Percentiles rank a stretch among this genome's conserved stretches.
Conservation (phyloP, 64 coral and sea anemone species). For the Actinia equina region DNA sequence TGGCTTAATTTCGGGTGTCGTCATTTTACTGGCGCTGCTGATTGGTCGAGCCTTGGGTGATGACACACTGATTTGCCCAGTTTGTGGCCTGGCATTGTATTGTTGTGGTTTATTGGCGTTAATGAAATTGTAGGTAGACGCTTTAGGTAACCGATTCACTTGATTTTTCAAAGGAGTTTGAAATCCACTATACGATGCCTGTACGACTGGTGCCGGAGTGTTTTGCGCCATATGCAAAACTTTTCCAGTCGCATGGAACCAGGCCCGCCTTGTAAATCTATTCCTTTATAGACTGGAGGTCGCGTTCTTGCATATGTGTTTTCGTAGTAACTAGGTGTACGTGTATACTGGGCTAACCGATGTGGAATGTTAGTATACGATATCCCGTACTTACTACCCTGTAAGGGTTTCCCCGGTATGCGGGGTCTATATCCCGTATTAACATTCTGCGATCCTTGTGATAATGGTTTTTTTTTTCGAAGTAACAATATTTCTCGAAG, state of each 20-base stretch:
- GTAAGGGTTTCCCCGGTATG: not conserved
- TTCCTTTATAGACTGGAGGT: not conserved
- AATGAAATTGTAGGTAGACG: not conserved
- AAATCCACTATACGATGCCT: too few relatives aligned
- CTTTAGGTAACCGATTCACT: not conserved
- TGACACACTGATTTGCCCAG: not conserved
- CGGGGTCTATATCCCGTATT: not conserved
- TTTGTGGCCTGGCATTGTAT: not conserved
- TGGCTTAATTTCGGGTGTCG: not conserved
- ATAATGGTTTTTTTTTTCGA: too few relatives aligned
- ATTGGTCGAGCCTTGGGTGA: not conserved
- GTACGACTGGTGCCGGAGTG: not conserved
- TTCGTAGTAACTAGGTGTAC: not conserved
- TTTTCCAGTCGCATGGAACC: conserved; percentile 7
- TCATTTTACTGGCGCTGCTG: not conserved
- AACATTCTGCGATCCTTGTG: not conserved
- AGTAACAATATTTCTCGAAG: too few relatives aligned
- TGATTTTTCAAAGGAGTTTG: too few relatives aligned
- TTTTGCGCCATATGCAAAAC: not conserved
- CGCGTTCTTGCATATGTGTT: not conserved
- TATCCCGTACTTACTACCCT: not conserved
- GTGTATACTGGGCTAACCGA: not conserved
- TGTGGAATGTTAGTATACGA: not conserved
- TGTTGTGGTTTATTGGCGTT: not conserved
- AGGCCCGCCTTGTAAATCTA: not conserved